Base-by-base conservation (phyloP, 2,888 invertebrate species). In the Agrotis ipsilon region DNA sequence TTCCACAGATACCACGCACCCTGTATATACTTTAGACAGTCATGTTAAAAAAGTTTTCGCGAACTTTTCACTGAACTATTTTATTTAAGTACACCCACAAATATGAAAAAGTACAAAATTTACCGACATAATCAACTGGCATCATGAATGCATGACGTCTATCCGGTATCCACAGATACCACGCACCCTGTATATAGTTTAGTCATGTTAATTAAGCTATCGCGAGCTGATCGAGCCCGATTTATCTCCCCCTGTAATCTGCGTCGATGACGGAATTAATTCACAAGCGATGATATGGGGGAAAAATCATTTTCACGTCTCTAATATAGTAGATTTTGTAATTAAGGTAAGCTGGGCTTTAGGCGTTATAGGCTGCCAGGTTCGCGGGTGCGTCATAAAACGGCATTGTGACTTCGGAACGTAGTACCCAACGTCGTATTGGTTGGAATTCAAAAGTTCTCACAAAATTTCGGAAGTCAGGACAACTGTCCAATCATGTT, bases 151-250 rank as follows among this genome's bases (percentile, higher is more conserved):
- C 5, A 43, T 54, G 21, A 24, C 49, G 21, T 65, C 19, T 51
- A 60, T 61, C 27, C 24, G 19, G 43, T 27, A 45, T 16, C 9
- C 18, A 71, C 71, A 61, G 39, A 60, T 63, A 48, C 21, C 49
- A 58, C 63, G 65, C 57, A 77, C 43, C 5, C 7, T 32, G 3
- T 32, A 32, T 55, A 32, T 32, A 83, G 73, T 80, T 78, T 76
- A 84, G 76, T 72, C 70, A 68, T 71, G 84, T 89, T 89, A 89
- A 89, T 89, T 86, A 89, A 86, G 78, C 78, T 79, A 88, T 86
- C 86, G 79, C 63, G 61, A 58, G 72, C 68, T 64, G 78, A 87
- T 86, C 80, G 82, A 62, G 79, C 65, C 60, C 68, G 82, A 85
- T 86, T 86, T 84, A 86, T 86, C 84, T 79, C 75, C 77, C 84